Conservation (phyloP, 2,888 invertebrate species). For the Diarsia mendica region DNA sequence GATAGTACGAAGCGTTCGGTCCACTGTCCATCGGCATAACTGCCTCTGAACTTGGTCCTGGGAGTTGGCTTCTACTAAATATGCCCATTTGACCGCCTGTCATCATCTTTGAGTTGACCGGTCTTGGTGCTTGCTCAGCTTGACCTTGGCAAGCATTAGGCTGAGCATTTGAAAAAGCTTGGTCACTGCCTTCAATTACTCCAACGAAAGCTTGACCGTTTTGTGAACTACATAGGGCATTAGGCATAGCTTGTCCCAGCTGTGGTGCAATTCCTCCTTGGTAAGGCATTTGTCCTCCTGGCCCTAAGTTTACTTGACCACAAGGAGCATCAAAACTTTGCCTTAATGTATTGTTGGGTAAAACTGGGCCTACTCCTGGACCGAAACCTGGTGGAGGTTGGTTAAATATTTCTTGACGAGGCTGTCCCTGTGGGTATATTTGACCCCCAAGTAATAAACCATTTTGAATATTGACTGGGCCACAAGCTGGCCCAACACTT, state of each 20-base stretch:
- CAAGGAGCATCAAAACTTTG: not conserved
- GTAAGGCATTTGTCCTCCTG: not conserved
- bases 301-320: not conserved
- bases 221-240: not conserved
- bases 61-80: slow-evolving; percentile 40
- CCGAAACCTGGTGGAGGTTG: not conserved
- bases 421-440: not conserved
- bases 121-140: not conserved
- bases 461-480: slow-evolving; percentile 4
- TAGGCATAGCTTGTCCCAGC: not conserved
- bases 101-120: slow-evolving; percentile 24
- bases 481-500: slow-evolving; percentile 3
- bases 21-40: not conserved
- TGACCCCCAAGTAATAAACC: not conserved
- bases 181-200: not conserved
- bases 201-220: slow-evolving; percentile 21
- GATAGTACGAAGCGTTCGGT: not conserved
- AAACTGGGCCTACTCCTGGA: not conserved
- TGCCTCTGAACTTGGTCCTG: slow-evolving; percentile 33
- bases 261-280: not conserved
- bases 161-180: not conserved
- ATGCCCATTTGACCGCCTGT: slow-evolving; percentile 26
- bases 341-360: not conserved
- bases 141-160: not conserved
- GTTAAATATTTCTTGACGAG: not conserved